Base-by-base conservation (phyloP, 2,797 vertebrate species). In the Myiothlypis chrysogaster region DNA sequence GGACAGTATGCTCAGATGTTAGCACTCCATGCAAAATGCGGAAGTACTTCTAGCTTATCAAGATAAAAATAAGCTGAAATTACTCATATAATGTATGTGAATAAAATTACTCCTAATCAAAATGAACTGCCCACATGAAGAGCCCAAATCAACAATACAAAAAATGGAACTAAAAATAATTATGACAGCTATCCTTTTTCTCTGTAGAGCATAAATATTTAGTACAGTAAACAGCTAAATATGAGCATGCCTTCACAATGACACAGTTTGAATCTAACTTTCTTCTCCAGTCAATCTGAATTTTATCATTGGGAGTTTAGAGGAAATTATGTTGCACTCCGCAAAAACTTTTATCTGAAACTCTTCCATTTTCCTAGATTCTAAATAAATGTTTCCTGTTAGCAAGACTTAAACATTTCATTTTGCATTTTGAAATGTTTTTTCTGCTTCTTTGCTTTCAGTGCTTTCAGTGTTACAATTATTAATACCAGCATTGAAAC, bases 61-160 rank as follows among this genome's bases (percentile, higher is more conserved):
- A 89, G 79, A 61, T 71, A 94, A 96, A 96, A 95, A 92, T 92
- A 95, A 75, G 4, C 41, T 85, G 71, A 91, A 93, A 95, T 91
- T 83, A 73, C 84, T 85, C 78, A 52, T 30, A 41, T 83, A 85
- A 80, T 64, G 10, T 83, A 91, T 87, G 37, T 41, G 89, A 88
- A 91, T 57, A 84, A 92, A 94, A 93, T 92, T 83, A 44, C 72
- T 86, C 46, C 57, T 88, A 88, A 95, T 92, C 57, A 93, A 87
- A 92, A 95, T 83, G 30, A 89, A 85, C 87, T 91, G 75, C 52
- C 89, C 89, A 83, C 32, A 83, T 77, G 27, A 95, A 87, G 84
- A 92, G 20, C 71, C 23, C 37, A 91, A 94, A 89, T 92, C 75
- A 87, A 85, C 52, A 95, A 66, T 53, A 52, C 17, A 85, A 70